A percentile compares a stretch with the other conserved stretches of the same genome.
Conservation (phyloP, 2,797 vertebrate species). For the Petrocephalus sullivani region DNA sequence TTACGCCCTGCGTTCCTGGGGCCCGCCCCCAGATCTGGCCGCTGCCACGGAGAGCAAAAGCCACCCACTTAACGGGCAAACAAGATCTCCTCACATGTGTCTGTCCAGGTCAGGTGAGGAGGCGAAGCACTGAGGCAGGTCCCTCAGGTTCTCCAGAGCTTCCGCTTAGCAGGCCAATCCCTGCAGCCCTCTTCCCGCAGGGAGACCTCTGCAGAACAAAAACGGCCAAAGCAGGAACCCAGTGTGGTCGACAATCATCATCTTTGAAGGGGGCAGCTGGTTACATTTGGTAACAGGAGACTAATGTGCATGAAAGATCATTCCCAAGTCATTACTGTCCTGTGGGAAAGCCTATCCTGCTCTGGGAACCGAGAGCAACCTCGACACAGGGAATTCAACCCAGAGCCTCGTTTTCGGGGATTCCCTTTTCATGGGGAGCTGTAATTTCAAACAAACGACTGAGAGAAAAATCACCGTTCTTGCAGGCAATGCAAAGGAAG, state of each 20-base stretch:
- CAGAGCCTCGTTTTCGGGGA: neutral
- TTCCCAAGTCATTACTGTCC: neutral
- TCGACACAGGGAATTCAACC: neutral
- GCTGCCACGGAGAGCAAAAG: neutral
- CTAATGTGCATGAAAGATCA: slow-evolving; percentile 7
- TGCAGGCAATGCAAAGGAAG: neutral
- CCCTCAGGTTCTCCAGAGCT: neutral
- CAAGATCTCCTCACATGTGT: neutral
- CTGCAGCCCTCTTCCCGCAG: neutral
- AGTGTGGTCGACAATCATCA: neutral
- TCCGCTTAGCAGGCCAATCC: neutral
- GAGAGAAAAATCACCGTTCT: neutral
- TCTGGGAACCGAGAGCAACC: neutral
- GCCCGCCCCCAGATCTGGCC: neutral
- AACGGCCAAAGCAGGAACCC: neutral
- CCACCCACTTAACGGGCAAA: neutral
- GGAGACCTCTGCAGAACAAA: neutral
- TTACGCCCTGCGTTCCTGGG: slow-evolving; percentile 10
- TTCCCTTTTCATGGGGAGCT: slow-evolving; percentile 4
- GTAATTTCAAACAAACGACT: neutral
- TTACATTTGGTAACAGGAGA: slow-evolving; percentile 7
- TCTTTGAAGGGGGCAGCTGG: neutral
- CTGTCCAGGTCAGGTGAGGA: neutral
- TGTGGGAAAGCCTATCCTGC: neutral
- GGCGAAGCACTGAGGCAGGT: neutral